Base-by-base conservation (phyloP, 2,888 invertebrate genomes). In the Gasteruption jaculator region DNA sequence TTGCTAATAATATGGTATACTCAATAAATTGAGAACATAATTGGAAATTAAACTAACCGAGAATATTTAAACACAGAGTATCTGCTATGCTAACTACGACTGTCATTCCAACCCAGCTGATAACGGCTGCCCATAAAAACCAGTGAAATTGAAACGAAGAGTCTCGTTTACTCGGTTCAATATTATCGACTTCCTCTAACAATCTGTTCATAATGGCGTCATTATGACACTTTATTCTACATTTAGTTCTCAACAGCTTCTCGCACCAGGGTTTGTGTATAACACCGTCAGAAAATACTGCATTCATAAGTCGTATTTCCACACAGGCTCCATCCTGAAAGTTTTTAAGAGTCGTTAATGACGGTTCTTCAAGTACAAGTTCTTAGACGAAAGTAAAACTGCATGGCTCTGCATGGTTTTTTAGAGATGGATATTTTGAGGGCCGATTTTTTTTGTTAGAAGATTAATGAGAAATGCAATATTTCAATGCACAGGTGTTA, bases 11-110 rank as follows among this genome's bases (percentile, higher is more conserved):
- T n/a, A n/a, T n/a, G n/a, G n/a, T n/a, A n/a, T n/a, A n/a, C n/a
- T n/a, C n/a, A n/a, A n/a, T n/a, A n/a, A n/a, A n/a, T n/a, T n/a
- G n/a, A n/a, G n/a, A n/a, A n/a, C n/a, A n/a, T n/a, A n/a, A n/a
- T n/a, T n/a, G n/a, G n/a, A n/a, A 20, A 14, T 22, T 16, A 19
- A 30, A 61, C 70, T 68, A 69, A 81, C 88, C 91, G 16, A 94
- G 74, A 36, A 88, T 74, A 59, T 86, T 82, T 67, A 92, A 91
- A 63, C 91, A 91, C 46, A 93, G 87, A 0, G 92, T 86, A 74
- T 95, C 94, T 2, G 86, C 86, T 39, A 94, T 80, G 49, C 88
- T 90, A 12, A 91, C 86, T 2, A 88, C 85, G 0, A 92, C 85
- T 0, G 91, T 86, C 79, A 91, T 89, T 2, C 86, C 85, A 16